Evolutionary conservation across 2,113 vertebrate species (phyloP).

Genomic region (Platanista minor): DNA sequence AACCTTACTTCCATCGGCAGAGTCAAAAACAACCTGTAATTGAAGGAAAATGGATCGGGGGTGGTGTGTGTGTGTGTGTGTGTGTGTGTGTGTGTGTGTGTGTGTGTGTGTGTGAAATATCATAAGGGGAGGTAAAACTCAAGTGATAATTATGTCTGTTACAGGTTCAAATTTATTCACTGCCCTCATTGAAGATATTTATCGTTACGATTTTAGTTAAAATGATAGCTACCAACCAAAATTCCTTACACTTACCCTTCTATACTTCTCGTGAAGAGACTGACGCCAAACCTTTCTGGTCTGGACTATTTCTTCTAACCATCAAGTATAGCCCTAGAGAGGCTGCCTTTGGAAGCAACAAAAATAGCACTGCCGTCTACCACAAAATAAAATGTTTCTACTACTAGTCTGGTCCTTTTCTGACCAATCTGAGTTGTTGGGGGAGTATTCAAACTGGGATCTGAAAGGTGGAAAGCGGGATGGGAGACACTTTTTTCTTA

Average conservation of each 20-base stretch:
- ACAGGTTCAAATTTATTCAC: slow-evolving; percentile 22
- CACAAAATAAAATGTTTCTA: slow-evolving; percentile 60
- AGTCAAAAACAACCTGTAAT: background rate
- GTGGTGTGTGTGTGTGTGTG: too few species aligned
- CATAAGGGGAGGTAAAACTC: background rate
- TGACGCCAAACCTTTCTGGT: slow-evolving; percentile 61
- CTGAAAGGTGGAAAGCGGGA: slow-evolving; percentile 13
- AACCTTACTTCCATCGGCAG: background rate
- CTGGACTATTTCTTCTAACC: slow-evolving; percentile 46
- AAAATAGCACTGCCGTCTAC: slow-evolving; percentile 59
- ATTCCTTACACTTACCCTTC: background rate
- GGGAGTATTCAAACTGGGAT: slow-evolving; percentile 14
- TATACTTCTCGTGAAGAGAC: background rate
- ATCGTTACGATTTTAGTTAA: background rate
- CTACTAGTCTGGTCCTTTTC: background rate
- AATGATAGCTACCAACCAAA: background rate
- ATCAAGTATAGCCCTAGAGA: slow-evolving; percentile 53
- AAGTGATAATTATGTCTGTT: background rate
- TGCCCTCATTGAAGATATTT: background rate
- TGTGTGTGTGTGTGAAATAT: background rate
- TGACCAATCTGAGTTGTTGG: slow-evolving; percentile 20
- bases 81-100: too few species aligned
- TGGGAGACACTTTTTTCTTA: background rate
- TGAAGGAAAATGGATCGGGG: background rate
- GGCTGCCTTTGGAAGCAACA: slow-evolving; percentile 53